Percentiles rank a stretch among this genome's conserved stretches.
These are phyloP conservation scores for Marronus borbonicus DNA, from an alignment of 2,888 invertebrate species.

Conservation along the genomic window DNA sequence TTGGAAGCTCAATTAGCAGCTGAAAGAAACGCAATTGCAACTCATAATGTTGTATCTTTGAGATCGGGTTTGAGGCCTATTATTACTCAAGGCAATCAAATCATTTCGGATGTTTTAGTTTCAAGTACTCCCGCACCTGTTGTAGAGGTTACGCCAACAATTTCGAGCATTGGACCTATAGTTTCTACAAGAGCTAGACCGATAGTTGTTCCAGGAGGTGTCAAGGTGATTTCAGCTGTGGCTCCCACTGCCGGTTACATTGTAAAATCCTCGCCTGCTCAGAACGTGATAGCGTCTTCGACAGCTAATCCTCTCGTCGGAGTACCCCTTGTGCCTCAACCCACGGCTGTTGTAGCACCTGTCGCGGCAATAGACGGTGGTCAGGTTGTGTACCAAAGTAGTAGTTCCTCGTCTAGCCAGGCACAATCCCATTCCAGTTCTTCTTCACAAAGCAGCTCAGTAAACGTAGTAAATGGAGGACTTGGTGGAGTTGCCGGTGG, in stretches of 20 bases:
- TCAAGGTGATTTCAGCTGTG: conserved; percentile 1
- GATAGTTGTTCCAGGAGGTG: not conserved
- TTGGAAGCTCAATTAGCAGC: conserved; percentile 45
- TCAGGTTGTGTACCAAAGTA: conserved; percentile 40
- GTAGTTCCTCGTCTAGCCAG: conserved; percentile 38
- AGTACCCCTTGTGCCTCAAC: conserved; percentile 10
- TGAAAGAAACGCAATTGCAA: conserved; percentile 37
- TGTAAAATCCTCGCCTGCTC: not conserved
- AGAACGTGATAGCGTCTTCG: conserved; percentile 30
- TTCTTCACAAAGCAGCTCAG: conserved; percentile 37
- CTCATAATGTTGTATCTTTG: conserved; percentile 13
- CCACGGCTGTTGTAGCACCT: conserved; percentile 22
- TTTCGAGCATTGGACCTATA: not conserved
- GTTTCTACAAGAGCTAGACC: not conserved
- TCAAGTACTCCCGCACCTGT: conserved; percentile 48
- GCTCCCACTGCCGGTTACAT: conserved; percentile 3
- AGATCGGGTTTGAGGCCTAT: conserved; percentile 42
- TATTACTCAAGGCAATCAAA: conserved; percentile 50
- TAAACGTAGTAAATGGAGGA: conserved; percentile 23
- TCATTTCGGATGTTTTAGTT: conserved; percentile 47
- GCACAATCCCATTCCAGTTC: conserved; percentile 37
- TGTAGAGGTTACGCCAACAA: conserved; percentile 26
- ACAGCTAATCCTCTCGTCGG: conserved; percentile 20
- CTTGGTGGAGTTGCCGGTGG: conserved; percentile 31
- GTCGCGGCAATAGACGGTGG: conserved; percentile 6